Evolutionary conservation across 2,113 vertebrate genomes (phyloP), one percentile per base, ranked within the genome.

Genomic region (Bos indicus): DNA sequence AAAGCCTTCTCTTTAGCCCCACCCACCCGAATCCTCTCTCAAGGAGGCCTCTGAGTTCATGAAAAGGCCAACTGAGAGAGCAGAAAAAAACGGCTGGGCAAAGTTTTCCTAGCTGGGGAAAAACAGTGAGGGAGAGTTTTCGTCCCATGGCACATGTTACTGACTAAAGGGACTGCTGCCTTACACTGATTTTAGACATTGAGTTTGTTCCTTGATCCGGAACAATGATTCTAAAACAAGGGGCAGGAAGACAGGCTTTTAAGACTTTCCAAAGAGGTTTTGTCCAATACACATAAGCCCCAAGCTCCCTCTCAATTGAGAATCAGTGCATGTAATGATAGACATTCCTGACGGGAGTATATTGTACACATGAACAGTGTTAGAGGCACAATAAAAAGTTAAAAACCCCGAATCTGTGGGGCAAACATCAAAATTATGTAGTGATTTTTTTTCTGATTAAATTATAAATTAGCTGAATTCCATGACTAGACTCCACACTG

Each of bases 371-470:
- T 59, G 83, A 64, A 89, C 36, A 46, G 13, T n/a, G 16, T 46
- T 90, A 36, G 60, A 67, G 43, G 60, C 89, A 89, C 30, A 94
- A 91, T 14, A 57, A 56, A 91, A 85, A 94, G 48, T 78, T 77
- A 52, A 90, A 56, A 84, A 36, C 23, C 7, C 59, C 33, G 17
- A 30, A 48, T 57, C 51, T 93, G 13, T 67, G 71, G 67, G 67
- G 77, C 43, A 57, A 52, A 74, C 64, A 48, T 77, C 78, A 91
- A 96, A 67, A 89, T 91, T 36, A 88, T 28, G n/a, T 78, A 71
- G 36, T 52, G 60, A 74, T 33, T 86, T 86, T 86, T 91, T 91
- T 80, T 80, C 88, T 64, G n/a, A 84, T 97, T 95, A 56, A 88
- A 33, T 82, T n/a, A n/a, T 33, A 52, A 82, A 52, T n/a, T n/a